Conservation (phyloP, 2,113 vertebrate species). For the Synchiropus splendidus region DNA sequence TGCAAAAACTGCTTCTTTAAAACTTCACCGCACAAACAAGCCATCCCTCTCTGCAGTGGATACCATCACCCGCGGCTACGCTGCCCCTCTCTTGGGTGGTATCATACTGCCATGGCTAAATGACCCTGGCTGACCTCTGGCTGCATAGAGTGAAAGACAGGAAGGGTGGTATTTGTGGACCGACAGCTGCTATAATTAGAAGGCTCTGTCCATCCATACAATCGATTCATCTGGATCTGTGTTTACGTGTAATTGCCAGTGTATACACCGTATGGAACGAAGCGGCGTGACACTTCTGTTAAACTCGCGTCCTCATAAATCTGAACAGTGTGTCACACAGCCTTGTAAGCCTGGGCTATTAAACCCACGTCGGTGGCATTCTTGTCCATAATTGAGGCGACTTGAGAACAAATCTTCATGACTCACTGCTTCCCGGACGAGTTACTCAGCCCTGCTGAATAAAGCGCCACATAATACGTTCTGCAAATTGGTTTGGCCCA, state of each 20-base stretch:
- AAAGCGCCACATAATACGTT: no score
- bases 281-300: no score
- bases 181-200: slow-evolving; percentile 47
- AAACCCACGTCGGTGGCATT: no score
- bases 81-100: slow-evolving; percentile 15
- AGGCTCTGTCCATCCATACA: slow-evolving; percentile 28
- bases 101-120: slow-evolving; percentile 42
- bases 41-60: no score
- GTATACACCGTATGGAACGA: background rate
- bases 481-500: no score
- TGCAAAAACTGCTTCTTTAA: no score
- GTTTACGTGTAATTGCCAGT: slow-evolving; percentile 1
- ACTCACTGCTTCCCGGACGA: no score
- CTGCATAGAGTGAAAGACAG: slow-evolving; percentile 26
- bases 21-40: no score
- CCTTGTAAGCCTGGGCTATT: background rate
- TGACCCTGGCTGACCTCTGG: slow-evolving; percentile 27
- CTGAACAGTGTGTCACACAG: background rate
- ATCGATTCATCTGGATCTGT: slow-evolving; percentile 35
- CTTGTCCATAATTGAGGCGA: no score
- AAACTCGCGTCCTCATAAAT: no score
- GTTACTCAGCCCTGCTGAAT: no score
- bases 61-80: background rate
- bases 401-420: no score
- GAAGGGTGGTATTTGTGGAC: slow-evolving; percentile 50